A percentile compares a stretch with the other conserved stretches of the same genome.
phyloP scores from a whole-genome alignment of 2,113 vertebrate species.

The Malurus alboscapulatus region DNA sequence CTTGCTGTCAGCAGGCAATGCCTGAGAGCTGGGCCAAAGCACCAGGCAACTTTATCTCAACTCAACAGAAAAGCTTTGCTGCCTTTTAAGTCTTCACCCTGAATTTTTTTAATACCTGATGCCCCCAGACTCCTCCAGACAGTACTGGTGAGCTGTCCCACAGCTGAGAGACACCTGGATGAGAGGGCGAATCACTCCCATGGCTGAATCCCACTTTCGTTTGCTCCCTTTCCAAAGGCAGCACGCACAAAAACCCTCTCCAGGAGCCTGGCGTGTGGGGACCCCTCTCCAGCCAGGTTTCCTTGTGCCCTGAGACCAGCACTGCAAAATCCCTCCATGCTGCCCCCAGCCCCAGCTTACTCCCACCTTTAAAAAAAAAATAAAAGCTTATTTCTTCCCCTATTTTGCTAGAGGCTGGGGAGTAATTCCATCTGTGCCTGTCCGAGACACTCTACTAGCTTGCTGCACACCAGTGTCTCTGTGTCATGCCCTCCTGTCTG shows the following conservation, averaged over 20 bases:
- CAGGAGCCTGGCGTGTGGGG: accelerated
- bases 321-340: not conserved
- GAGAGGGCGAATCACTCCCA: accelerated
- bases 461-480: accelerated
- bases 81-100: not conserved
- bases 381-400: not conserved
- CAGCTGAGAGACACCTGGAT: accelerated
- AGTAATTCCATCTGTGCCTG: not conserved
- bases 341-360: no score
- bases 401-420: not conserved
- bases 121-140: no score
- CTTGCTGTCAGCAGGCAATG: not conserved
- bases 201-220: not conserved
- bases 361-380: no score
- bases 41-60: not conserved
- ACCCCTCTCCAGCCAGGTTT: accelerated
- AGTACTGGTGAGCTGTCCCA: not conserved
- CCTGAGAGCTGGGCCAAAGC: not conserved
- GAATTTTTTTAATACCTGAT: not conserved
- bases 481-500: not conserved
- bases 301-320: accelerated
- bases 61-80: not conserved
- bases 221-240: not conserved
- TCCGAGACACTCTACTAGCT: not conserved
- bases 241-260: not conserved